Evolutionary conservation across 2,888 invertebrate genomes (phyloP), one percentile per base, ranked within the genome.

Genomic region (Boloria euphrosyne): DNA sequence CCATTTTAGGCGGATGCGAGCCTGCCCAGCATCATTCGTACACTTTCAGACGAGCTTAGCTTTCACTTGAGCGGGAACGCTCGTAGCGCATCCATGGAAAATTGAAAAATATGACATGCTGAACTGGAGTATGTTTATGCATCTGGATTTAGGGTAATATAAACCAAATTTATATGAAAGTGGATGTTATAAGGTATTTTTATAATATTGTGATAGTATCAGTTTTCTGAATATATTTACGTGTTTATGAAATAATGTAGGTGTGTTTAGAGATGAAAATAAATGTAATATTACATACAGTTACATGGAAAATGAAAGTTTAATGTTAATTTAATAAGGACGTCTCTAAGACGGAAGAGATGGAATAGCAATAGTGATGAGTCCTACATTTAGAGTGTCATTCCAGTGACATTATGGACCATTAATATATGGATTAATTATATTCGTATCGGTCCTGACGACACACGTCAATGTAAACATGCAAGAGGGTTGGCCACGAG

Each of bases 1-100:
- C 92, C 91, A 91, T 92, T 92, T 92, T 92, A 91, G 92, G 92
- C 84, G 92, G 91, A 91, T 90, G 85, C 84, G 81, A 80, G 85
- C 79, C 83, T 80, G 81, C 80, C 82, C 82, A 77, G 74, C 82
- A 78, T 86, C 85, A n/a, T 46, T 27, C 22, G 46, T 85, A 85
- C 86, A 81, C 87, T 88, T 89, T 89, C 89, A 89, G 89, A 82
- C 81, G 83, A 89, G 87, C 87, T 91, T 89, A 87, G 86, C 90
- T 91, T 91, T 90, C 92, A 91, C 87, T 89, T 79, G 84, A 81
- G 82, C 84, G 83, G 81, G 58, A 57, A 62, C 75, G 70, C 68
- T 66, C 68, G 71, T 44, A 43, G 65, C 71, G 66, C 65, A 62
- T 59, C 64, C 62, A 50, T 64, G 64, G 59, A 17, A 55, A 17